These are phyloP conservation scores for Nephrotoma appendiculata DNA, from an alignment of 2,888 invertebrate genomes.

Conservation along the genomic window DNA sequence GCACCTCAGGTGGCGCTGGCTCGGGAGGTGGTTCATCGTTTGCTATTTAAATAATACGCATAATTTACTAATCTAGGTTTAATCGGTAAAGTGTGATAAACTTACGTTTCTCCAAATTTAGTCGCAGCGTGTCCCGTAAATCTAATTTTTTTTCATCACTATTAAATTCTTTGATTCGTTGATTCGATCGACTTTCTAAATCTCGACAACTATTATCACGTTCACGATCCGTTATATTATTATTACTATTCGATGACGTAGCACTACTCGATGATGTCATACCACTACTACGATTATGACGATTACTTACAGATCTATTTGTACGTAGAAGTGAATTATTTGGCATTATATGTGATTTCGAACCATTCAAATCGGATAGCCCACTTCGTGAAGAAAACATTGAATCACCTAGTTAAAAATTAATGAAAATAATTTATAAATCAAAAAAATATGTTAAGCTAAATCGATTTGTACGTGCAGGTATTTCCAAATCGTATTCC, in stretches of 20 bases:
- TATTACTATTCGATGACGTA: slow-evolving; percentile 30
- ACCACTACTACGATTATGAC: slow-evolving; percentile 33
- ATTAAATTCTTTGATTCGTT: not conserved
- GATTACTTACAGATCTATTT: slow-evolving; percentile 21
- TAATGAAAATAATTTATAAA: not conserved
- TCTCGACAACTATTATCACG: slow-evolving; percentile 15
- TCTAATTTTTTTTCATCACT: slow-evolving; percentile 1
- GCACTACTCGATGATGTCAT: slow-evolving; percentile 43
- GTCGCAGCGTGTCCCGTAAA: not conserved
- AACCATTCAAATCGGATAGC: slow-evolving; percentile 6
- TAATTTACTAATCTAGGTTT: no score
- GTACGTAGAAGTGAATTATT: slow-evolving; percentile 29
- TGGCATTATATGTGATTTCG: slow-evolving; percentile 17
- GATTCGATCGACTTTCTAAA: not conserved
- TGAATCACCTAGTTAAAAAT: not conserved
- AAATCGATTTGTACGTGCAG: not conserved
- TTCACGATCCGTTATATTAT: slow-evolving; percentile 15
- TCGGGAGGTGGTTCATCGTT: slow-evolving; percentile 61
- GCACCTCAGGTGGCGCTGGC: slow-evolving; percentile 74
- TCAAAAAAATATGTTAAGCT: not conserved
- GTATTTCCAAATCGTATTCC: not conserved
- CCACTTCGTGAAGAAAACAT: slow-evolving; percentile 1
- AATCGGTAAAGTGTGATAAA: not conserved
- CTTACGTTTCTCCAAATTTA: not conserved
- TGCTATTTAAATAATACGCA: not conserved